Percentiles rank a stretch among this genome's conserved stretches.
Conservation (phyloP, 2,888 invertebrate genomes). For the Cistogaster globosa region DNA sequence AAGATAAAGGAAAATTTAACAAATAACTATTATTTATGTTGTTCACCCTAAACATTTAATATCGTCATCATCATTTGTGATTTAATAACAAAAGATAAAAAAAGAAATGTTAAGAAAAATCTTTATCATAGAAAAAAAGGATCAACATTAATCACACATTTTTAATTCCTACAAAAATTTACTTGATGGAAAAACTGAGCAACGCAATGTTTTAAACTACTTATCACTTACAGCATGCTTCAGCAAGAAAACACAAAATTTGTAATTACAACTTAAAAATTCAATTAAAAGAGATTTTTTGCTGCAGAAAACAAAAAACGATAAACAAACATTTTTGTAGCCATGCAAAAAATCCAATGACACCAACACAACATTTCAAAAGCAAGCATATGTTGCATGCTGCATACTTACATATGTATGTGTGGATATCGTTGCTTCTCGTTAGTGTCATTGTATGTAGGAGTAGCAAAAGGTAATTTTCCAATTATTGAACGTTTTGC, state of each 20-base stretch:
- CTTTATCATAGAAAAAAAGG: slow-evolving; percentile 50
- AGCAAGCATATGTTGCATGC: slow-evolving; percentile 43
- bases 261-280: slow-evolving; percentile 47
- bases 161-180: neutral
- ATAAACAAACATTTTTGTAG: slow-evolving; percentile 15
- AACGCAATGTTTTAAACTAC: no score
- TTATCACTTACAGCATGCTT: no score
- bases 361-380: neutral
- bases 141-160: slow-evolving; percentile 56
- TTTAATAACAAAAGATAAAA: slow-evolving; percentile 66
- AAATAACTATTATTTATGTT: slow-evolving; percentile 30
- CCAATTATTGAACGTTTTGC: slow-evolving; percentile 66
- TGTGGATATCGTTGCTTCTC: slow-evolving; percentile 5
- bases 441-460: slow-evolving; percentile 9
- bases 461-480: slow-evolving; percentile 57
- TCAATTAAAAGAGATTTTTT: slow-evolving; percentile 46
- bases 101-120: no score
- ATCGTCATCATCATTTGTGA: slow-evolving; percentile 51
- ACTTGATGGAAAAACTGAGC: neutral
- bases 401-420: neutral
- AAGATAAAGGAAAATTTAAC: neutral
- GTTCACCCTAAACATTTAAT: slow-evolving; percentile 36
- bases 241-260: neutral
- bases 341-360: neutral
- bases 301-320: slow-evolving; percentile 8